Evolutionary conservation across 2,888 invertebrate species (phyloP).

Genomic region (Meta bourneti): DNA sequence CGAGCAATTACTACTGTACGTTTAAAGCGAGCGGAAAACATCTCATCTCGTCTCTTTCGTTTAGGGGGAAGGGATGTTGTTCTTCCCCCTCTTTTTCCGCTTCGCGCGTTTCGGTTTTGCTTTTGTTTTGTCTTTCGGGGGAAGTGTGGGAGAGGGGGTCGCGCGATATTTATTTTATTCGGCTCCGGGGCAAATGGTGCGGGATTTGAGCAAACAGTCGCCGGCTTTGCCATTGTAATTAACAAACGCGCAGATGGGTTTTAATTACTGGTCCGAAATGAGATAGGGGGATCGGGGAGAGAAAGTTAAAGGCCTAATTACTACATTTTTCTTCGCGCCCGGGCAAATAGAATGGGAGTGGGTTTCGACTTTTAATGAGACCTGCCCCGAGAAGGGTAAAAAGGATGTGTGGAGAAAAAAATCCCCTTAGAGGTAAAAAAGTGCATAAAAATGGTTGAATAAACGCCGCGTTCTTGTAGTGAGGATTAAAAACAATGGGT

Average conservation of each 20-base stretch:
- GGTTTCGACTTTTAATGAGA: slow-evolving; percentile 70
- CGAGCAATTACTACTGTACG: slow-evolving; percentile 57
- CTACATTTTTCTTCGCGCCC: slow-evolving; percentile 71
- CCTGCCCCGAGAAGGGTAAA: not conserved
- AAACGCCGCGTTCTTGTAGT: slow-evolving; percentile 9
- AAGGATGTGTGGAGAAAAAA: slow-evolving; percentile 8
- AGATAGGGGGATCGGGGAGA: slow-evolving; percentile 26
- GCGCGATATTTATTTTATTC: slow-evolving; percentile 21
- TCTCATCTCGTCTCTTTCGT: slow-evolving; percentile 58
- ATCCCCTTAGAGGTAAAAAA: not conserved
- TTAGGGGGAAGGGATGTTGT: not conserved
- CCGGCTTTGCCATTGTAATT: slow-evolving; percentile 62
- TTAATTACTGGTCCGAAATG: slow-evolving; percentile 68
- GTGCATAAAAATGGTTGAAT: slow-evolving; percentile 61
- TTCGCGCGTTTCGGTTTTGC: slow-evolving; percentile 5
- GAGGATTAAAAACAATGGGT: slow-evolving; percentile 37
- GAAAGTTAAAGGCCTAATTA: slow-evolving; percentile 64
- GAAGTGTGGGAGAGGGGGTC: no score
- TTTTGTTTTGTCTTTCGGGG: not conserved
- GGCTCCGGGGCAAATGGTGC: slow-evolving; percentile 64
- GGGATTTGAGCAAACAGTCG: slow-evolving; percentile 70
- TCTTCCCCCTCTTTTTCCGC: not conserved
- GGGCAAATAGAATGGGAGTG: slow-evolving; percentile 16
- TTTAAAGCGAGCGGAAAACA: slow-evolving; percentile 46
- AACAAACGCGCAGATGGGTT: slow-evolving; percentile 75